phyloP scores from a whole-genome alignment of 2,113 vertebrate genomes.

The Salvator merianae region DNA sequence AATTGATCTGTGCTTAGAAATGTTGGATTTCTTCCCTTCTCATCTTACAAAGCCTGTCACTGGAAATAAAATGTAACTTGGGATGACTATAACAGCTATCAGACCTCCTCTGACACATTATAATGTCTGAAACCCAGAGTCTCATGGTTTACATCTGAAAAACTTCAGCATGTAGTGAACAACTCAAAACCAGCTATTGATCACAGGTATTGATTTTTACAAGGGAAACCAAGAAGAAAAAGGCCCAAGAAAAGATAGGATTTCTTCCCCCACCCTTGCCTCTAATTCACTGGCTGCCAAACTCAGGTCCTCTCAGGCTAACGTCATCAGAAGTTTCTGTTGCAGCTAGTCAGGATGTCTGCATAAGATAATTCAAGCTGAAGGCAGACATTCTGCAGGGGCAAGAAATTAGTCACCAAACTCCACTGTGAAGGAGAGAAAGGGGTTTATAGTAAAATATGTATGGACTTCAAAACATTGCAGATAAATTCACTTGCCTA shows the following conservation, averaged over 20 bases:
- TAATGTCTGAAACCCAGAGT: conserved; percentile 73
- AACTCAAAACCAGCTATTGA: conserved; percentile 85
- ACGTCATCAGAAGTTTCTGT: conserved; percentile 70
- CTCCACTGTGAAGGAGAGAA: conserved; percentile 65
- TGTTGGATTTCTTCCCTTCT: conserved; percentile 72
- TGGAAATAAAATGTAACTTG: conserved; percentile 77
- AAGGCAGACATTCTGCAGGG: conserved; percentile 71
- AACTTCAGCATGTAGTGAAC: conserved; percentile 75
- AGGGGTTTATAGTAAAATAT: conserved; percentile 65
- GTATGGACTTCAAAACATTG: conserved; percentile 38
- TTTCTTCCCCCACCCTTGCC: conserved; percentile 71
- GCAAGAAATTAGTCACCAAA: conserved; percentile 72
- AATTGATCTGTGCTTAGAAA: conserved; percentile 70
- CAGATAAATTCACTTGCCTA: conserved; percentile 49
- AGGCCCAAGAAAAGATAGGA: conserved; percentile 78
- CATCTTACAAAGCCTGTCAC: conserved; percentile 74
- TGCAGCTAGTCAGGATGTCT: conserved; percentile 81
- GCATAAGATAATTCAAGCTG: conserved; percentile 78
- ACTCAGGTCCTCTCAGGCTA: conserved; percentile 66
- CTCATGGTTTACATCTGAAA: conserved; percentile 76
- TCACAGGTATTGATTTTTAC: conserved; percentile 79
- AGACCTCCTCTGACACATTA: conserved; percentile 75
- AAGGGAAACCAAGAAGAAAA: conserved; percentile 74
- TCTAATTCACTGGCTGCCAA: conserved; percentile 72
- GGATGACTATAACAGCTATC: conserved; percentile 69